Base-by-base conservation (phyloP, 2,888 invertebrate species). In the Zygaena filipendulae region DNA sequence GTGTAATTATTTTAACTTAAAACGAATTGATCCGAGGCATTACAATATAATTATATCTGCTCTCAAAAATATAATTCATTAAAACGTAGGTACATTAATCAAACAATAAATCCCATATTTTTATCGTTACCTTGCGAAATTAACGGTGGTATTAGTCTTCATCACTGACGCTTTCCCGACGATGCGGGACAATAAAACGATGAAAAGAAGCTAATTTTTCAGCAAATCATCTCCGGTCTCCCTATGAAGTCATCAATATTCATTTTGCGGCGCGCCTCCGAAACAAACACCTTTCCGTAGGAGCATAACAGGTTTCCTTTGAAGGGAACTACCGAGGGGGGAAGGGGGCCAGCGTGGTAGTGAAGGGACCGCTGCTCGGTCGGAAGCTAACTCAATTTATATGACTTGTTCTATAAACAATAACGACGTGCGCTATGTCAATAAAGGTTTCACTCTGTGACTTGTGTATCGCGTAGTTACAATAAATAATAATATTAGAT, bases 151-250 rank as follows among this genome's bases (percentile, higher is more conserved):
- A 79, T 79, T 67, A 74, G 71, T 79, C 75, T 79, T 79, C 74
- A 77, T 79, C 74, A 72, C 45, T 30, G 43, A 32, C 52, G 57
- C 55, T 63, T 58, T 59, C 59, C 56, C 56, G 61, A 55, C 62
- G 59, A 50, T 53, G 49, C 50, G 52, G 47, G 46, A 64, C 74
- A 70, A 77, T 75, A 74, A 75, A 71, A 74, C 72, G 75, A 71
- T 74, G 74, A 69, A 75, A 71, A 75, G 75, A 74, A 74, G 63
- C 67, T 62, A 74, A 75, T 75, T 77, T 79, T 75, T 75, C 67
- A 71, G 72, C 75, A 58, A 71, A 74, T 79, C 77, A 79, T 75
- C 74, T 72, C 70, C 69, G 71, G 69, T 50, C 16, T 16, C 59
- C 59, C 63, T 60, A 71, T 74, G 59, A 67, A 75, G 71, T 66